Conservation (phyloP, 2,888 invertebrate species). For the Ypsolopha sequella region DNA sequence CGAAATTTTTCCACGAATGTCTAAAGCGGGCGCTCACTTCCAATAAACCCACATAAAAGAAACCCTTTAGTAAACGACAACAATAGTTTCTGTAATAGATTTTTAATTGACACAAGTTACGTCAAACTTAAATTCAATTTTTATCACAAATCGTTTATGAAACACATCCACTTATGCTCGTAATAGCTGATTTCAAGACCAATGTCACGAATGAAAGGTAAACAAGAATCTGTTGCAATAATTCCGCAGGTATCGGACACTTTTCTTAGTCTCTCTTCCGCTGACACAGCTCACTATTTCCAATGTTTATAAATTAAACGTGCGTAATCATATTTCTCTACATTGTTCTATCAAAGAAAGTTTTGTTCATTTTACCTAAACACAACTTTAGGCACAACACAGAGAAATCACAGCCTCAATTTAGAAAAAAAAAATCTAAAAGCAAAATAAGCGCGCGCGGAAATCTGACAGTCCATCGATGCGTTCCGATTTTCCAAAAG, state of each 20-base stretch:
- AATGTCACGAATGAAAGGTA: slow-evolving; percentile 5
- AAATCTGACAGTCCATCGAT: not conserved
- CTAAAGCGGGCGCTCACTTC: no score
- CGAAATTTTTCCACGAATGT: no score
- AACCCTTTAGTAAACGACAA: no score
- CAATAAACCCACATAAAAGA: no score
- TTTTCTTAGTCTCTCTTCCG: not conserved
- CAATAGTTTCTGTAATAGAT: slow-evolving; percentile 4
- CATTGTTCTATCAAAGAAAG: not conserved
- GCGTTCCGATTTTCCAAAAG: slow-evolving; percentile 9
- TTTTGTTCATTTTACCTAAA: no score
- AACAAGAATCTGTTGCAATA: not conserved
- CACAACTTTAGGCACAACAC: no score
- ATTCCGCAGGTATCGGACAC: not conserved
- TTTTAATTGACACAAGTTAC: slow-evolving; percentile 12
- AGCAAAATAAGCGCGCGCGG: no score
- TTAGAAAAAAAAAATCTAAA: no score
- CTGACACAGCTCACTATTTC: not conserved
- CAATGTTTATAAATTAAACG: not conserved
- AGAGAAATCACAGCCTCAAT: no score
- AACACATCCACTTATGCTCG: slow-evolving; percentile 19
- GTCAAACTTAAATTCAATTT: slow-evolving; percentile 9
- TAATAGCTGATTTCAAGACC: slow-evolving; percentile 12
- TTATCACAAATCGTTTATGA: slow-evolving; percentile 9
- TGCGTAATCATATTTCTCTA: not conserved